Evolutionary conservation across 2,797 vertebrate genomes (phyloP).

Genomic region (Sebastes diaconus): DNA sequence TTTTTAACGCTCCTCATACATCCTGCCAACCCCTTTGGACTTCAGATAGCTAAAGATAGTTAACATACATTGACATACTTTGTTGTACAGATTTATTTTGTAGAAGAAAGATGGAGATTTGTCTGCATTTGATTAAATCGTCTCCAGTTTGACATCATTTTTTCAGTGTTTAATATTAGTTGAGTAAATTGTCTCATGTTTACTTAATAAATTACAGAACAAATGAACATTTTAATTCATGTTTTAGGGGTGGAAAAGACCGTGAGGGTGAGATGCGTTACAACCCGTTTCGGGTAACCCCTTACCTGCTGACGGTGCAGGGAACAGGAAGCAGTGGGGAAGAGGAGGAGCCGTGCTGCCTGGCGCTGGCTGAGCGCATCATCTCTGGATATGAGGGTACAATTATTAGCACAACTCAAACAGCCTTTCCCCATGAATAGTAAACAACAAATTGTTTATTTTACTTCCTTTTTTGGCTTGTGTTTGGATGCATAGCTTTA

Average conservation of each 20-base stretch:
- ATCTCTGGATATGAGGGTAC: conserved; percentile 94
- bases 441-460: neutral
- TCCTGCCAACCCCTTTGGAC: neutral
- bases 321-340: conserved; percentile 59
- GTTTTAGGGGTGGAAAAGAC: conserved; percentile 85
- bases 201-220: neutral
- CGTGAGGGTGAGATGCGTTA: conserved; percentile 81
- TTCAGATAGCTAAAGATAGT: neutral
- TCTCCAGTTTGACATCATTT: neutral
- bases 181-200: neutral
- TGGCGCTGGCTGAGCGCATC: conserved; percentile 88
- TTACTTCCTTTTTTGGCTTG: neutral
- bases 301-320: conserved; percentile 85
- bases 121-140: neutral
- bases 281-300: conserved; percentile 88
- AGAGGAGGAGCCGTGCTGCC: conserved; percentile 87
- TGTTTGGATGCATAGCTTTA: neutral
- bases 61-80: no score
- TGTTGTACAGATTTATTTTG: neutral
- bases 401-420: neutral
- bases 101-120: neutral
- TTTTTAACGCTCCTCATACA: neutral
- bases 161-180: neutral
- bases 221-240: neutral
- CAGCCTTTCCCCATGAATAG: neutral